Evolutionary conservation across 1,140 invertebrate genomes (phyloP), one percentile per base, ranked within the genome.

Genomic region (Belonocnema kinseyi): DNA sequence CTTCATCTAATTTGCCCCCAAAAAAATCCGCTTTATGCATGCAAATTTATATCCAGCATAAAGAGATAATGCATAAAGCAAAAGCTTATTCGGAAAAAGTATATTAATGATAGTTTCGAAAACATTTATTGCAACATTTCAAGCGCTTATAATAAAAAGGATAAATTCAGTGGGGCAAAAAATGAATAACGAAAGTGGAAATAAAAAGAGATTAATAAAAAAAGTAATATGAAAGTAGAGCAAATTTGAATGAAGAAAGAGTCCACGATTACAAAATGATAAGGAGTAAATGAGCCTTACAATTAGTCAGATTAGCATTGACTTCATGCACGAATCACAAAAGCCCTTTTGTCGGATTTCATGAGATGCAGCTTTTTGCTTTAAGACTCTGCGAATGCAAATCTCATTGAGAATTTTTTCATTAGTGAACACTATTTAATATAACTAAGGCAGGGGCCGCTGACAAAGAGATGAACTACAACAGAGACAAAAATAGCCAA

Each of bases 141-240:
- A 46, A 66, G 14, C 16, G 16, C 61, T 66, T 14, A 14, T 33
- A 40, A 40, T n/a, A 66, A 8, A 33, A 46, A 40, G 61, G 40
- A 66, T 66, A 66, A 66, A 14, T 26, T n/a, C 26, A 66, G 16
- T 2, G 26, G 6, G 16, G 40, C 8, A n/a, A 66, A 66, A 66
- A 33, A n/a, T 40, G 33, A 66, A 40, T 13, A 52, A 77, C 26
- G 33, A 50, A 33, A 7, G 50, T 50, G 46, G 14, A 78, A 50
- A 61, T 13, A 54, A 50, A 17, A 16, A 77, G 50, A 70, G 74
- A 66, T 50, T 33, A 58, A 52, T 73, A 26, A 76, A 40, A 58
- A 70, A 76, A 71, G 17, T 54, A 76, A 40, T 73, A 73, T 75
- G 50, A 76, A 73, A 40, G 40, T 6, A 6, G 26, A 33, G n/a